Evolutionary conservation across 35 echinoderm and acorn worm species (phyloP).

Genomic region (Apostichopus japonicus): DNA sequence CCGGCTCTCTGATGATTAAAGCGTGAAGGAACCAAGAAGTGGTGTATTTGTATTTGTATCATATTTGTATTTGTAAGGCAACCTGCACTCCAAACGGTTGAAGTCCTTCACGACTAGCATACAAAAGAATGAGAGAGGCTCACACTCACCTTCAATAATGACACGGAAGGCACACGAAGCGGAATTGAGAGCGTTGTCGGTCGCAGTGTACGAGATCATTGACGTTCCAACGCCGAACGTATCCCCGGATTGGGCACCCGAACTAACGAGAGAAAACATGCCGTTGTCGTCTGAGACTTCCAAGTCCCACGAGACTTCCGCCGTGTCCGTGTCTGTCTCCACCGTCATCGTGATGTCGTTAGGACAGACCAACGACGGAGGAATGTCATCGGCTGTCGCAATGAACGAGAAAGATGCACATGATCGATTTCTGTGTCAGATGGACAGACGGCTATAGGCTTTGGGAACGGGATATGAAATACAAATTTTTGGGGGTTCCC

Average conservation of each 20-base stretch:
- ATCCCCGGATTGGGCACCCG: constrained; percentile 4
- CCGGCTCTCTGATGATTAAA: no score
- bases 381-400: constrained; percentile 2
- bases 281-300: background rate
- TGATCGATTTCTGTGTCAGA: no score
- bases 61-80: no score
- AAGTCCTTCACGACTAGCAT: no score
- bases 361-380: background rate
- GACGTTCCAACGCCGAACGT: background rate
- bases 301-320: background rate
- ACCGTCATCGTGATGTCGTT: background rate
- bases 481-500: no score
- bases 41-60: no score
- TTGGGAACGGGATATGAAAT: no score
- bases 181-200: constrained; percentile 13
- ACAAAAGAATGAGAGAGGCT: no score
- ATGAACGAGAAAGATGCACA: background rate
- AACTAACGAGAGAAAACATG: background rate
- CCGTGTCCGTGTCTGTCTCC: background rate
- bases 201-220: background rate
- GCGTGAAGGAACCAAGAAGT: no score
- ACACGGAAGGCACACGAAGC: background rate
- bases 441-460: no score
- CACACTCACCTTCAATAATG: background rate
- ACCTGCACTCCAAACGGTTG: no score